A percentile compares a stretch with the other conserved stretches of the same genome.
phyloP scores from a whole-genome alignment of 2,888 invertebrate genomes.

The Trachelus troglodyta region DNA sequence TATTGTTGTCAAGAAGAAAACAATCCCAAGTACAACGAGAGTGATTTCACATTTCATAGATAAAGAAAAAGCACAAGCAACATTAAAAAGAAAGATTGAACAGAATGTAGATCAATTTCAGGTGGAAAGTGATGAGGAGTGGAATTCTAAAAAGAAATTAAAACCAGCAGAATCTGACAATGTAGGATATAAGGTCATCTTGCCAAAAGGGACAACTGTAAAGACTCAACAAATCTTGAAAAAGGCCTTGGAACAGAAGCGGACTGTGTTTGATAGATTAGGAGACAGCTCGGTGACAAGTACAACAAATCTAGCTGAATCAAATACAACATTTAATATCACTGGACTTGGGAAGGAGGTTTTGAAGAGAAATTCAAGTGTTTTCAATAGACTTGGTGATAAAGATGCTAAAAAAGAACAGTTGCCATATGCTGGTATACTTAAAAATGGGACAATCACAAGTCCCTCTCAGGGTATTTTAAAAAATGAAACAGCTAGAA shows the following conservation, averaged over 20 bases:
- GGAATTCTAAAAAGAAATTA: slow-evolving; percentile 23
- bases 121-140: slow-evolving; percentile 19
- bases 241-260: slow-evolving; percentile 56
- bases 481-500: slow-evolving; percentile 42
- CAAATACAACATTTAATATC: slow-evolving; percentile 54
- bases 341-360: slow-evolving; percentile 59
- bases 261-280: slow-evolving; percentile 69
- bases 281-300: slow-evolving; percentile 68
- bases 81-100: slow-evolving; percentile 51
- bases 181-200: slow-evolving; percentile 65
- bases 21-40: slow-evolving; percentile 22
- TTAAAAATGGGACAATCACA: slow-evolving; percentile 51
- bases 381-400: slow-evolving; percentile 63
- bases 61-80: slow-evolving; percentile 20
- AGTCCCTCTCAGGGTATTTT: slow-evolving; percentile 48
- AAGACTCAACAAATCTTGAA: slow-evolving; percentile 64
- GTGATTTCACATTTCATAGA: slow-evolving; percentile 18
- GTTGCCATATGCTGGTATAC: slow-evolving; percentile 39
- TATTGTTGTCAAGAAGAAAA: slow-evolving; percentile 37
- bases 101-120: slow-evolving; percentile 17
- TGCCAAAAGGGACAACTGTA: slow-evolving; percentile 66
- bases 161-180: slow-evolving; percentile 62
- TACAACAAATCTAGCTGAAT: slow-evolving; percentile 58
- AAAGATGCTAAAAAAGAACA: slow-evolving; percentile 51
- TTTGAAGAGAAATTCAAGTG: slow-evolving; percentile 53